Evolutionary conservation across 1,140 invertebrate genomes (phyloP).

Genomic region (Geopemphigus sp.): DNA sequence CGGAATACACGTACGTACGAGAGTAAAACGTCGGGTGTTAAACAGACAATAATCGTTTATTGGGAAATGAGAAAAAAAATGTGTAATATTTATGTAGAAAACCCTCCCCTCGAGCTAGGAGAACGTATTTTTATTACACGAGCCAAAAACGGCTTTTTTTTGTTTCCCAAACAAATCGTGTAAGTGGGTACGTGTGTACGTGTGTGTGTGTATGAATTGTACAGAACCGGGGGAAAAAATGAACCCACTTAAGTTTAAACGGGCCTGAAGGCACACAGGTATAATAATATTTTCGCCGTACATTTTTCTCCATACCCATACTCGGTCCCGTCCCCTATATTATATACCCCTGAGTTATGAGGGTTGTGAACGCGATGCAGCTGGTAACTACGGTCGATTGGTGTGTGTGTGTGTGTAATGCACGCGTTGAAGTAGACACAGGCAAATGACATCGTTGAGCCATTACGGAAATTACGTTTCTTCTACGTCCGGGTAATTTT

Average conservation of each 20-base stretch:
- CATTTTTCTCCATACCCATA: neutral
- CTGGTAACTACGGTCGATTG: constrained; percentile 29
- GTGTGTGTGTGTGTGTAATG: neutral
- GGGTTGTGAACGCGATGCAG: constrained; percentile 30
- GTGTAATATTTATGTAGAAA: constrained; percentile 39
- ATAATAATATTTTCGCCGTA: constrained; percentile 28
- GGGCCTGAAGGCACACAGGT: constrained; percentile 18
- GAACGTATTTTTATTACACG: constrained; percentile 36
- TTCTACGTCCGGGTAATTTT: constrained; percentile 10
- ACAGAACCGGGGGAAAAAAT: constrained; percentile 24
- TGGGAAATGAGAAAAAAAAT: constrained; percentile 19
- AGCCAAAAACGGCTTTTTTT: constrained; percentile 23
- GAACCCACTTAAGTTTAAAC: constrained; percentile 44
- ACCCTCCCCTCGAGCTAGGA: neutral
- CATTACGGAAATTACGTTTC: constrained; percentile 31
- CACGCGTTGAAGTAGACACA: constrained; percentile 1
- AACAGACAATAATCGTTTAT: constrained; percentile 42
- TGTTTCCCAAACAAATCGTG: constrained; percentile 1
- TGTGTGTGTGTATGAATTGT: neutral
- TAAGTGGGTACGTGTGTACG: too few species aligned
- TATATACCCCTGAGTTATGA: constrained; percentile 17
- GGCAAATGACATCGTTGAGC: constrained; percentile 15
- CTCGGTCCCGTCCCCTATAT: neutral
- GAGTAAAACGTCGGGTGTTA: constrained; percentile 15
- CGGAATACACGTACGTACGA: neutral